These are phyloP conservation scores for Coendou prehensilis DNA, from an alignment of 2,797 vertebrate species.

Conservation along the genomic window DNA sequence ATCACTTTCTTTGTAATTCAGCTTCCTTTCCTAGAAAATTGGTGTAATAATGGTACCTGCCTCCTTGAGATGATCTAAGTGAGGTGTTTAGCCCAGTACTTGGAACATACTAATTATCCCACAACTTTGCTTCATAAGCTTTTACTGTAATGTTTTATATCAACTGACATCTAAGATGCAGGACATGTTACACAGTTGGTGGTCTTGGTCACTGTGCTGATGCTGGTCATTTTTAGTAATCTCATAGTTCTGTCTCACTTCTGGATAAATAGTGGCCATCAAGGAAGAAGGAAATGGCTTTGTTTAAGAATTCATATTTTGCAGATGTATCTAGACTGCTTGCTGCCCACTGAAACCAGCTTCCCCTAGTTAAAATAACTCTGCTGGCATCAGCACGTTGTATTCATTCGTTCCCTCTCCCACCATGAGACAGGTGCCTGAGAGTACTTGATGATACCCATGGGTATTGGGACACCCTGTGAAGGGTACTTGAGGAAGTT, in stretches of 20 bases:
- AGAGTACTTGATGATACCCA: background rate
- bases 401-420: slow-evolving; percentile 59
- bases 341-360: slow-evolving; percentile 68
- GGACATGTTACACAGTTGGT: background rate
- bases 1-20: slow-evolving; percentile 27
- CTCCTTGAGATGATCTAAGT: background rate
- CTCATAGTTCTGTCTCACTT: slow-evolving; percentile 46
- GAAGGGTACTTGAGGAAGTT: slow-evolving; percentile 44
- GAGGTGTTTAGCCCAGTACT: background rate
- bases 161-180: background rate
- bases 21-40: slow-evolving; percentile 45
- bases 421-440: background rate
- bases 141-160: background rate
- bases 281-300: slow-evolving; percentile 77
- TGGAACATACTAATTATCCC: background rate
- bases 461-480: background rate
- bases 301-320: slow-evolving; percentile 75
- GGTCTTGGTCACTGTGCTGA: slow-evolving; percentile 5
- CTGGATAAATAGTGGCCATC: slow-evolving; percentile 61
- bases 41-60: background rate
- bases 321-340: slow-evolving; percentile 66
- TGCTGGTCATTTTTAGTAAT: slow-evolving; percentile 52
- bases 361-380: slow-evolving; percentile 74
- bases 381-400: slow-evolving; percentile 68
- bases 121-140: slow-evolving; percentile 36